These are phyloP conservation scores for Achatina immaculata DNA, from an alignment of 1,140 invertebrate species.

Conservation along the genomic window DNA sequence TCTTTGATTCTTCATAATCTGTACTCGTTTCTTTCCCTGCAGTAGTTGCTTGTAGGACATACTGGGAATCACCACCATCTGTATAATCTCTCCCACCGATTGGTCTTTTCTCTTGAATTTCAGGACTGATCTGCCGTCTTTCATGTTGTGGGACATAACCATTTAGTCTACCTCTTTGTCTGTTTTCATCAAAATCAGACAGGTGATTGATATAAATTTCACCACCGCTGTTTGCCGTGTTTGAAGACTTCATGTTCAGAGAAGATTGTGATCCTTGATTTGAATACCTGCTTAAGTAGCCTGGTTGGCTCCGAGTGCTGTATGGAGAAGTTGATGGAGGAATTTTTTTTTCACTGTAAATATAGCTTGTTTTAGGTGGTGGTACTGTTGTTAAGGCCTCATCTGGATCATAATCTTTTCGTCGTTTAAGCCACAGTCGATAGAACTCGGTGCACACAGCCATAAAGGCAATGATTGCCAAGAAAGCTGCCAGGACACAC, in stretches of 20 bases:
- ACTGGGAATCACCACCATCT: not conserved
- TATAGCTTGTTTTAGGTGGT: conserved; percentile 14
- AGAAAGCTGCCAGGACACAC: conserved; percentile 20
- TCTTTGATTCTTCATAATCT: conserved; percentile 22
- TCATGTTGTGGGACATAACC: not conserved
- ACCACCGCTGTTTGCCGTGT: not conserved
- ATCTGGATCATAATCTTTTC: not conserved
- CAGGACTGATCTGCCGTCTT: not conserved
- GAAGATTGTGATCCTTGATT: not conserved
- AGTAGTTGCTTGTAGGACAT: not conserved
- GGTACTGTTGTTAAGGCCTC: not conserved
- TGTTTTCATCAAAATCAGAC: conserved; percentile 11
- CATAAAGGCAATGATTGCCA: conserved; percentile 23
- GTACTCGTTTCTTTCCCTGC: not conserved
- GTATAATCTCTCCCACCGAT: not conserved
- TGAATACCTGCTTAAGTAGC: not conserved
- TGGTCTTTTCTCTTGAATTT: not conserved
- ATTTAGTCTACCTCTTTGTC: not conserved
- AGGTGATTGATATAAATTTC: conserved; percentile 16
- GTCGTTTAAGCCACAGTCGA: not conserved
- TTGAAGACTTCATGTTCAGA: not conserved
- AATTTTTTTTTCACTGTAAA: not conserved
- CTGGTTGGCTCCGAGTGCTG: not conserved
- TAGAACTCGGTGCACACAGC: not conserved
- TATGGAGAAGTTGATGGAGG: not conserved